Conservation (phyloP, 2,888 invertebrate genomes). For the Erebia aethiops region DNA sequence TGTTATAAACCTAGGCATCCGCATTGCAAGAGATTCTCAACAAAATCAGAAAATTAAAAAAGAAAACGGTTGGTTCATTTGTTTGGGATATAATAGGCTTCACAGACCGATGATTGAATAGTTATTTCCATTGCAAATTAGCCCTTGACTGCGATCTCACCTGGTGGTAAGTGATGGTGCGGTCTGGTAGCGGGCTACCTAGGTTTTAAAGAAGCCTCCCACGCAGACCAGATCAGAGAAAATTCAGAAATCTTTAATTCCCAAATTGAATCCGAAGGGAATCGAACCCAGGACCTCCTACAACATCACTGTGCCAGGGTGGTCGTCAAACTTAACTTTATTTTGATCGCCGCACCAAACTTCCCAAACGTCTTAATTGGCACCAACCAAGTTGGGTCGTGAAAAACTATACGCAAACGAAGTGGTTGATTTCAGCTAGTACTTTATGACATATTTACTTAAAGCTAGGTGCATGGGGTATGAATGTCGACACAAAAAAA, state of each 20-base stretch:
- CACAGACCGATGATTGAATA: no score
- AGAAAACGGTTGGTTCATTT: neutral
- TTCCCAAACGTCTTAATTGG: neutral
- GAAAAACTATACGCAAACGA: neutral
- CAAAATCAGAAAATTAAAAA: conserved; percentile 8
- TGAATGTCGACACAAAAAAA: no score
- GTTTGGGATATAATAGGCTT: neutral
- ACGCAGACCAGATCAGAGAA: no score
- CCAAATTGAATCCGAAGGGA: no score
- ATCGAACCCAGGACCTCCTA: no score
- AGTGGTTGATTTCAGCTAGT: neutral
- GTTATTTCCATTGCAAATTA: no score
- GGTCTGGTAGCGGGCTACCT: no score
- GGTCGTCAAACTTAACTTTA: neutral
- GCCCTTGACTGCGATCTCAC: no score
- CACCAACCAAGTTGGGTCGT: neutral
- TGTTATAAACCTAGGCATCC: conserved; percentile 46
- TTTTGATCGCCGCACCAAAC: neutral
- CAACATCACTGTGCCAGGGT: no score
- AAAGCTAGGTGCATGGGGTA: neutral
- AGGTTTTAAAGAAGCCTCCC: no score
- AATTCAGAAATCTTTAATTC: no score
- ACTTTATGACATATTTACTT: neutral
- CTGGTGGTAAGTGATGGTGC: no score
- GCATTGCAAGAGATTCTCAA: conserved; percentile 47